Evolutionary conservation across 2,888 invertebrate genomes (phyloP), one percentile per base, ranked within the genome.

Genomic region (Lasioglossum oenotherae): DNA sequence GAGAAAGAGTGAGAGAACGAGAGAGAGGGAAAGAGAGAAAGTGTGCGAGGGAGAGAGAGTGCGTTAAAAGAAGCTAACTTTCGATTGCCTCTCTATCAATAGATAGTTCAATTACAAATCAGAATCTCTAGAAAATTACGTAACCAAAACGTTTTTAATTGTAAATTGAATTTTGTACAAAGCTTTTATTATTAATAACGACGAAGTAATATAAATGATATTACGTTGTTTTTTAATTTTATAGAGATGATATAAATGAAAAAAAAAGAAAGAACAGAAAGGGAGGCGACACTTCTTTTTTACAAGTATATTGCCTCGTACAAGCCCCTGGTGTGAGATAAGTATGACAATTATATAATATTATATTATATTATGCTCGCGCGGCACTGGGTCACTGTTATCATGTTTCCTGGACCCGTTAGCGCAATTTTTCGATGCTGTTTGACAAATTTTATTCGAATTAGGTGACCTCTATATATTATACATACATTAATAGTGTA

Each of bases 151-250:
- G 93, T 95, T 95, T 94, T 94, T 94, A 94, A 94, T 94, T 94
- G 93, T 94, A 94, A 93, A 95, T 95, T 94, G 89, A 94, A 93
- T 94, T 95, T 95, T 95, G 94, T 95, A 95, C 94, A 95, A 94
- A 95, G 93, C 92, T 94, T 94, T 95, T 94, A 94, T 94, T 94
- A 94, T 94, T 92, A 92, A 92, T 94, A 94, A 93, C 92, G 93
- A 94, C 93, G 92, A 94, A 94, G 94, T 94, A 94, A 94, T 94
- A 93, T 93, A 94, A 93, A 93, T 92, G 91, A 94, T 94, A 95
- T 95, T 95, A 94, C 93, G 94, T 95, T 95, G 94, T 94, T 94
- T 95, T 94, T 94, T 94, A 95, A 95, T 95, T 95, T 94, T 94
- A 93, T 94, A 94, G 94, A 94, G 93, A 92, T 93, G 91, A 94